Evolutionary conservation across 2,888 invertebrate genomes (phyloP).

Genomic region (Marasmarcha lunaedactyla): DNA sequence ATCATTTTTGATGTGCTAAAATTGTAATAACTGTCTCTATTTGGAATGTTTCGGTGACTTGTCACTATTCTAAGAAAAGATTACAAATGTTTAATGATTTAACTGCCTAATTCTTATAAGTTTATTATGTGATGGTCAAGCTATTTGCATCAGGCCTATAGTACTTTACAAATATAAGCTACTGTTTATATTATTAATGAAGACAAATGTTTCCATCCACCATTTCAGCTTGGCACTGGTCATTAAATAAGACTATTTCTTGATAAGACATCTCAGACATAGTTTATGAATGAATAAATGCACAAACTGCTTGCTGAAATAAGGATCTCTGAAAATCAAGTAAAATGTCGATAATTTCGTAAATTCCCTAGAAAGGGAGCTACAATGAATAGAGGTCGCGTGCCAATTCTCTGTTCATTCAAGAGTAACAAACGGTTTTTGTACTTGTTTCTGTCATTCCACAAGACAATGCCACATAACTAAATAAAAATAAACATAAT

Average conservation of each 20-base stretch:
- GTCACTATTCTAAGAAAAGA: slow-evolving; percentile 18
- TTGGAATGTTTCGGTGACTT: slow-evolving; percentile 52
- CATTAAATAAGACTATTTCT: too few species aligned
- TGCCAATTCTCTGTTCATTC: slow-evolving; percentile 66
- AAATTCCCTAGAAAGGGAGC: slow-evolving; percentile 33
- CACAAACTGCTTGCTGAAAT: too few species aligned
- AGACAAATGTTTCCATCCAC: too few species aligned
- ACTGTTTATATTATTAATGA: too few species aligned
- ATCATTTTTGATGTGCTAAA: slow-evolving; percentile 65
- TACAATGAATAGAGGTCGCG: slow-evolving; percentile 54
- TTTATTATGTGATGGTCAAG: too few species aligned
- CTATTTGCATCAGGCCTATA: too few species aligned
- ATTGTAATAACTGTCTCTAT: slow-evolving; percentile 30
- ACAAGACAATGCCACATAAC: slow-evolving; percentile 1
- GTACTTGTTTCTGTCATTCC: slow-evolving; percentile 23
- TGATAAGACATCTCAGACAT: slow-evolving; percentile 12
- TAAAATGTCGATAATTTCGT: slow-evolving; percentile 14
- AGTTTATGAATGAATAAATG: slow-evolving; percentile 16
- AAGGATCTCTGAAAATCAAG: too few species aligned
- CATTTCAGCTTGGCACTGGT: too few species aligned
- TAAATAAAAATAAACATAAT: slow-evolving; percentile 18
- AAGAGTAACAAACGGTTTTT: slow-evolving; percentile 55
- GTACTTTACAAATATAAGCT: too few species aligned
- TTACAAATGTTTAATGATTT: too few species aligned
- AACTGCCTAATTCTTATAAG: too few species aligned